Evolutionary conservation across 1,140 invertebrate genomes (phyloP).

Genomic region (Lutraria rhynchaena): DNA sequence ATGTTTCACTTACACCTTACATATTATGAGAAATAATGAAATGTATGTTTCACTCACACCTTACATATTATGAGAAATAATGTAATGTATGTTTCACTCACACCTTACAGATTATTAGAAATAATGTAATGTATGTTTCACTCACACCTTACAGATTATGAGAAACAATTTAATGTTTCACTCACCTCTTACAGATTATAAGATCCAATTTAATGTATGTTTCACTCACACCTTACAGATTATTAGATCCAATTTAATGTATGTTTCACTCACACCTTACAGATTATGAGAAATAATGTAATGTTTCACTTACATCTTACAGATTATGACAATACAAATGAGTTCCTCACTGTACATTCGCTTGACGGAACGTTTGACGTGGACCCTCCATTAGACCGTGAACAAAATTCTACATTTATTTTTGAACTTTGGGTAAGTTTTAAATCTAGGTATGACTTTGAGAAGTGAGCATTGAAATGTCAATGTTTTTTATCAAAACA

Average conservation of each 20-base stretch:
- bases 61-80: too few relatives aligned
- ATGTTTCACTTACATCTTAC: not conserved
- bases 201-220: not conserved
- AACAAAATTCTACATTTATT: not conserved
- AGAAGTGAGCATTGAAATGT: too few relatives aligned
- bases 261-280: not conserved
- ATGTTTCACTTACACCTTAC: too few relatives aligned
- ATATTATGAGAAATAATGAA: too few relatives aligned
- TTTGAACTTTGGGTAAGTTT: slow-evolving; percentile 19
- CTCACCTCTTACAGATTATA: not conserved
- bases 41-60: too few relatives aligned
- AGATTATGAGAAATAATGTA: not conserved
- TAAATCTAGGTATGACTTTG: too few relatives aligned
- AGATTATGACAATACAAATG: slow-evolving; percentile 23
- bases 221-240: not conserved
- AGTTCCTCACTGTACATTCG: slow-evolving; percentile 1
- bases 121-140: not conserved
- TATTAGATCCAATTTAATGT: not conserved
- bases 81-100: too few relatives aligned
- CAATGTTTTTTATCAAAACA: too few relatives aligned
- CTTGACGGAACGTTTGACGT: slow-evolving; percentile 15
- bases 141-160: not conserved
- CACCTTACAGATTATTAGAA: too few relatives aligned
- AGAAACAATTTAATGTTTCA: not conserved
- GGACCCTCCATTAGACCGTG: not conserved